These are phyloP conservation scores for Iphiclides podalirius DNA, from an alignment of 2,888 invertebrate genomes.

Conservation along the genomic window DNA sequence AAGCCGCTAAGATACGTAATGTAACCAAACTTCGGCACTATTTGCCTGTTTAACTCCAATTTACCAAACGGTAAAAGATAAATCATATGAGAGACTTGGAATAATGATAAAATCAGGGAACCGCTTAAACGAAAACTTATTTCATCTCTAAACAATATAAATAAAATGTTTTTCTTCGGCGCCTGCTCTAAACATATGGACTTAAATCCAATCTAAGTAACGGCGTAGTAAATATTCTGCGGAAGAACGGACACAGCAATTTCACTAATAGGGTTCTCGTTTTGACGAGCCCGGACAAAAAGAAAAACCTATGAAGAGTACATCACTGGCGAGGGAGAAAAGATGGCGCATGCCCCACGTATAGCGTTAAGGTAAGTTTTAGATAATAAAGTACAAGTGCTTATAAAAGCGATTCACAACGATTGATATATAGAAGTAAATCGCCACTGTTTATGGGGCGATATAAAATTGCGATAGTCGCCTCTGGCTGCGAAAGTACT, in stretches of 20 bases:
- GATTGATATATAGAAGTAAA: constrained; percentile 52
- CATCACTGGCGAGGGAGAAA: constrained; percentile 22
- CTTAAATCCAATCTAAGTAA: constrained; percentile 26
- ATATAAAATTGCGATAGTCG: constrained; percentile 57
- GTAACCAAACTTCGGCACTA: constrained; percentile 36
- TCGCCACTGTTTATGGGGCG: constrained; percentile 59
- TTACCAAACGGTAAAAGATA: not conserved
- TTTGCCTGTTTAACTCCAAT: constrained; percentile 32
- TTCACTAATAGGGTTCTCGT: constrained; percentile 35
- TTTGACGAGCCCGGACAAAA: constrained; percentile 28
- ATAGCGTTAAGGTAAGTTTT: constrained; percentile 48
- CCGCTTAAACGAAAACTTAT: not conserved
- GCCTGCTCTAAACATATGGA: constrained; percentile 5
- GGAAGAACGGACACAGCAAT: constrained; percentile 32
- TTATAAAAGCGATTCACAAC: constrained; percentile 36
- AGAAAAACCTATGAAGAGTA: constrained; percentile 28
- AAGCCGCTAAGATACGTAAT: constrained; percentile 25
- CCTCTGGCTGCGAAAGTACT: constrained; percentile 44
- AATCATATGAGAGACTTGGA: too few species aligned
- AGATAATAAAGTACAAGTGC: constrained; percentile 60
- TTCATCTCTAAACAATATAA: not conserved
- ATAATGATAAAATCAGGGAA: not conserved
- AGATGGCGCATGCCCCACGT: constrained; percentile 3
- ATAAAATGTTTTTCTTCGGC: constrained; percentile 5
- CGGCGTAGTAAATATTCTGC: constrained; percentile 28